Evolutionary conservation across 2,113 vertebrate genomes (phyloP), one percentile per base, ranked within the genome.

Genomic region (Progne subis): DNA sequence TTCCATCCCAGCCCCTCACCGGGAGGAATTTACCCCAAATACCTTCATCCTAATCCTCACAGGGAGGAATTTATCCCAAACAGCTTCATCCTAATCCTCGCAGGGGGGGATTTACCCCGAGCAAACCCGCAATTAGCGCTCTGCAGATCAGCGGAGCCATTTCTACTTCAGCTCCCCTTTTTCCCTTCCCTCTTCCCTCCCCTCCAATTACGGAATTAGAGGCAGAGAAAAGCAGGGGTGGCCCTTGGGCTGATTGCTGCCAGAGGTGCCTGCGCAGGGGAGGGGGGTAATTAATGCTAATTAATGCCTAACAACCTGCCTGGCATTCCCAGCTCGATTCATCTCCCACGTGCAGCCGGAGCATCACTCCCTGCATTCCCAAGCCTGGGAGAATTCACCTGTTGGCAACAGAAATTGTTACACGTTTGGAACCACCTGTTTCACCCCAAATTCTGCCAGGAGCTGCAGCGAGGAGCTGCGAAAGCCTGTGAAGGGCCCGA

Each of bases 201-300:
- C 83, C 80, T 76, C 65, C 86, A 95, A 94, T 96, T 94, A 96
- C 0, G 3, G 71, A 86, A 96, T 93, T 94, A 90, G 87, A 87
- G 79, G 59, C 7, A 88, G 78, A 88, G 85, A 80, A 85, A 83
- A 93, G 94, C 79, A 60, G 89, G 90, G 90, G 75, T 95, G 91
- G 94, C 94, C 95, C 90, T 82, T 67, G 68, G 84, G 79, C 93
- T 92, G 95, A 89, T 91, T 92, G 23, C 84, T 55, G 78, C 23
- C 43, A 74, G 93, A 90, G 78, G 56, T 93, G 86, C 44, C 82
- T 18, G 87, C 9, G 3, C 12, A 3, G 74, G 49, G 81, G 82
- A 85, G 57, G 32, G 67, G 82, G 71, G 74, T 95, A 93, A 94
- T 96, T 94, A 93, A 83, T 67, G 90, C 60, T 95, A 93, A 92